A percentile compares a stretch with the other conserved stretches of the same genome.
These are phyloP conservation scores for Apoda limacodes DNA, from an alignment of 2,888 invertebrate species.

Conservation along the genomic window DNA sequence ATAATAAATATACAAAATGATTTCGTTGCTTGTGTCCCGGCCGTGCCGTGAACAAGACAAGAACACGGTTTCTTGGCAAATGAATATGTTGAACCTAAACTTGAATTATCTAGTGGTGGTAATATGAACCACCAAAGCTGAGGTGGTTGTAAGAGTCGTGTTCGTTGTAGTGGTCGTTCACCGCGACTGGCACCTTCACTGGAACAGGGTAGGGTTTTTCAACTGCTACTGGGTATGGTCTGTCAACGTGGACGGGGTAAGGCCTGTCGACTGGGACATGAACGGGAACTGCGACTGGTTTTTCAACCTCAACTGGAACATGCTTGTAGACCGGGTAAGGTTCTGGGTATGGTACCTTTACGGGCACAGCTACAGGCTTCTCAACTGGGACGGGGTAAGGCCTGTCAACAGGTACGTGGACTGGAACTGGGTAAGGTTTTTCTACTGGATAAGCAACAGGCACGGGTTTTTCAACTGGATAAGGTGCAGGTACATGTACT, in stretches of 20 bases:
- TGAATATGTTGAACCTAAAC: slow-evolving; percentile 37
- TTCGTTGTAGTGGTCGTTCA: slow-evolving; percentile 33
- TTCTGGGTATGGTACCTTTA: slow-evolving; percentile 69
- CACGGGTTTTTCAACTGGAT: slow-evolving; percentile 72
- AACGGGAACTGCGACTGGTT: slow-evolving; percentile 72
- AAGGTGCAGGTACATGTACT: slow-evolving; percentile 73
- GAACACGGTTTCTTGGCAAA: slow-evolving; percentile 32
- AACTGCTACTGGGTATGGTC: slow-evolving; percentile 52
- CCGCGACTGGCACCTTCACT: slow-evolving; percentile 60
- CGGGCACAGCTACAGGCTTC: slow-evolving; percentile 62
- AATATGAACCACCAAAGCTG: slow-evolving; percentile 32
- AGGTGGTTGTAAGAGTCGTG: slow-evolving; percentile 21
- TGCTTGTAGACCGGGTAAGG: slow-evolving; percentile 76
- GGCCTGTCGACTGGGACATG: slow-evolving; percentile 76
- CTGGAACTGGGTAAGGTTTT: slow-evolving; percentile 72
- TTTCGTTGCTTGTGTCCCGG: slow-evolving; percentile 53
- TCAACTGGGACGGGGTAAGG: slow-evolving; percentile 69
- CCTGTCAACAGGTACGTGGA: slow-evolving; percentile 73
- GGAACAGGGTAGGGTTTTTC: slow-evolving; percentile 71
- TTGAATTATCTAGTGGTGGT: slow-evolving; percentile 48
- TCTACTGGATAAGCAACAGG: slow-evolving; percentile 73
- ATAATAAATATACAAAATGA: slow-evolving; percentile 2
- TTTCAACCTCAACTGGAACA: slow-evolving; percentile 72
- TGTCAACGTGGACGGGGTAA: slow-evolving; percentile 69
- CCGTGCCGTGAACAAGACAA: slow-evolving; percentile 44